Base-by-base conservation (phyloP, 2,113 vertebrate species). In the Sphyrna mokarran region DNA sequence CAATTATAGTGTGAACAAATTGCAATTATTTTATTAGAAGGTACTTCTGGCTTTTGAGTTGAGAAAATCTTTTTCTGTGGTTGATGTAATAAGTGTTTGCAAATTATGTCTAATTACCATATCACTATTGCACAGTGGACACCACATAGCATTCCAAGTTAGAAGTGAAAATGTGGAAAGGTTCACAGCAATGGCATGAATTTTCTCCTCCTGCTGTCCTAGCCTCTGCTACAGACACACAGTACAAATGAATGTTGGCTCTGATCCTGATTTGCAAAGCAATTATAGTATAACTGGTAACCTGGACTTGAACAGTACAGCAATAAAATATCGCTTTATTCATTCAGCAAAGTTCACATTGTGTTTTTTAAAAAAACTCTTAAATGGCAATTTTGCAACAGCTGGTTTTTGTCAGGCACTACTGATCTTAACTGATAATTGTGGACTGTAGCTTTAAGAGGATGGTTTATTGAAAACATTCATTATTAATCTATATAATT, bases 351-450 rank as follows among this genome's bases (percentile, higher is more conserved):
- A 95, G 37, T 72, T 95, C 26, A 48, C 23, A 54, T 95, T 72
- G 26, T 70, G 76, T 54, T 72, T 72, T 72, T 95, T 13, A 95
- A 16, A 54, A 72, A 48, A 72, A 23, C 68, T 54, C 20, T 43
- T 14, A 72, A 93, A 72, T 14, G 72, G 40, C 13, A 14, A 33
- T 72, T 48, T 40, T 29, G 40, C 43, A 29, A 23, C 22, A 72
- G 13, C 13, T 43, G 70, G 1, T 37, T 69, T 48, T 95, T 70
- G 37, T 43, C 26, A 26, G 29, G 29, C 20, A 29, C 40, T 54
- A 95, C 54, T 95, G 94, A 70, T 95, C 72, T 95, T 95, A 95
- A 90, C 87, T 61, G 72, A 95, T 72, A 76, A 95, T 72, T 72
- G 69, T 43, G n/a, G 68, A 54, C 43, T 43, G 48, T 90, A 54